Evolutionary conservation across 2,888 invertebrate genomes (phyloP).

Genomic region (Aporophyla nigra): DNA sequence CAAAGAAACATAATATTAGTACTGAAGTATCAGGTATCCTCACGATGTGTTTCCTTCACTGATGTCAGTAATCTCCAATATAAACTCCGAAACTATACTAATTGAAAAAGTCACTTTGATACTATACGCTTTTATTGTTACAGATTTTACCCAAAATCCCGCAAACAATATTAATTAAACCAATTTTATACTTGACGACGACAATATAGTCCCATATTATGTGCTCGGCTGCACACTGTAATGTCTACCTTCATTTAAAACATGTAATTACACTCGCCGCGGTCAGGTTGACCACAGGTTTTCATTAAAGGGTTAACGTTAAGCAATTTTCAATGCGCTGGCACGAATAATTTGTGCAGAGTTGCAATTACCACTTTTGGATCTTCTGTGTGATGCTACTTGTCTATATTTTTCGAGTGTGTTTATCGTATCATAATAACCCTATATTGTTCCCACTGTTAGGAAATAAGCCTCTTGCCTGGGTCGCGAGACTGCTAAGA

Average conservation of each 20-base stretch:
- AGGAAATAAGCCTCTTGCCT: no score
- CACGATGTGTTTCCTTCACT: no score
- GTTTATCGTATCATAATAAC: neutral
- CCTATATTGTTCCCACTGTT: no score
- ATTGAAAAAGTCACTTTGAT: neutral
- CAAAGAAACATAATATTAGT: no score
- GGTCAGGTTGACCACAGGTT: constrained; percentile 70
- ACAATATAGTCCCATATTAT: constrained; percentile 24
- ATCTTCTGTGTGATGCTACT: neutral
- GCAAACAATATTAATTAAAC: neutral
- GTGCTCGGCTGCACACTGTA: constrained; percentile 59
- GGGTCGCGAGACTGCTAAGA: no score
- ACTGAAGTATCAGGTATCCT: neutral
- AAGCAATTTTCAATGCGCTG: constrained; percentile 62
- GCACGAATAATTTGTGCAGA: constrained; percentile 34
- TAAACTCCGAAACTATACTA: neutral
- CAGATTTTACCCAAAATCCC: neutral
- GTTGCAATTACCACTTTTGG: constrained; percentile 36
- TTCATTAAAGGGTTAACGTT: constrained; percentile 72
- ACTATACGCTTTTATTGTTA: neutral
- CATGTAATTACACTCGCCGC: constrained; percentile 59
- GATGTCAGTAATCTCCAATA: neutral
- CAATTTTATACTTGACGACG: constrained; percentile 1
- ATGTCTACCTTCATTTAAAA: constrained; percentile 67
- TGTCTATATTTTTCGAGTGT: neutral